Percentiles rank a stretch among this genome's conserved stretches.
phyloP scores from a whole-genome alignment of 1,140 invertebrate species.

The Spodoptera litura region DNA sequence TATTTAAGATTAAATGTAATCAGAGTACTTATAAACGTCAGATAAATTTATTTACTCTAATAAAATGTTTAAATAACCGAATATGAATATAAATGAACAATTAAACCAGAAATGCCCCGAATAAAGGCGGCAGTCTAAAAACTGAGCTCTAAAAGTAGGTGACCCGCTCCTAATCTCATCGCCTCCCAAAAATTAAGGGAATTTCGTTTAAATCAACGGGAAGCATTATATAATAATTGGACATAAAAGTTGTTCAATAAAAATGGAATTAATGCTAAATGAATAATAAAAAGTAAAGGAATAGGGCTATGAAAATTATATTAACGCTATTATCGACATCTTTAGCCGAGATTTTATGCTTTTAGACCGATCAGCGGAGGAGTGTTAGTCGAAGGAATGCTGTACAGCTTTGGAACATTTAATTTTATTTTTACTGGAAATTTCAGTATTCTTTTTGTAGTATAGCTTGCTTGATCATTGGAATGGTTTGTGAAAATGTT shows the following conservation, averaged over 20 bases:
- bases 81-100: not conserved
- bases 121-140: not conserved
- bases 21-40: too few species aligned
- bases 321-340: slow-evolving; percentile 43
- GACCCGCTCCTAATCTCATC: not conserved
- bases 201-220: slow-evolving; percentile 32
- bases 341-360: slow-evolving; percentile 35
- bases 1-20: too few species aligned
- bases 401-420: slow-evolving; percentile 21
- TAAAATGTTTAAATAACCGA: too few species aligned
- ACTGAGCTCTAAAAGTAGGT: not conserved
- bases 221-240: slow-evolving; percentile 43
- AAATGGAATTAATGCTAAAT: slow-evolving; percentile 45
- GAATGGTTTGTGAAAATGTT: too few species aligned
- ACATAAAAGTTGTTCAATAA: slow-evolving; percentile 45
- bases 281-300: slow-evolving; percentile 44
- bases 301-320: slow-evolving; percentile 43
- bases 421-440: slow-evolving; percentile 13
- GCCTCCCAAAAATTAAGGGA: not conserved
- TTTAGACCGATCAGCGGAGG: slow-evolving; percentile 9
- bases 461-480: not conserved
- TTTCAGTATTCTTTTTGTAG: not conserved
- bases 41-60: too few species aligned
- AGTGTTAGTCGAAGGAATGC: not conserved
- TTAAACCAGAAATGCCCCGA: not conserved